Percentiles rank a stretch among this genome's conserved stretches.
Conservation (phyloP, 2,113 vertebrate species). For the Cariama cristata region DNA sequence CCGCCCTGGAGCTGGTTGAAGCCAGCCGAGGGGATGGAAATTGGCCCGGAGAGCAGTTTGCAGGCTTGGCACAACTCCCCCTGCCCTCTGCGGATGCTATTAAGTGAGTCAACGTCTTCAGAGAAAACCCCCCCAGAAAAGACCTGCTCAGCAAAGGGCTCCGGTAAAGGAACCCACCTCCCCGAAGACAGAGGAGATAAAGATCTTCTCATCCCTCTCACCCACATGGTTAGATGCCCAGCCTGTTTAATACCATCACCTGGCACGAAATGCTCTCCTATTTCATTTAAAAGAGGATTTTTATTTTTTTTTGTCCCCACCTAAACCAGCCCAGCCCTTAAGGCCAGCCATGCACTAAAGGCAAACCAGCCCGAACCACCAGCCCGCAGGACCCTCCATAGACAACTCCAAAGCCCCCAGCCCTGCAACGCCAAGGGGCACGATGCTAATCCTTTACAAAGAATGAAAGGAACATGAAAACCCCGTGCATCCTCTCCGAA, state of each 20-base stretch:
- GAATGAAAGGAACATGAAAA: fast-evolving
- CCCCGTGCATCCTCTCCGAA: not conserved
- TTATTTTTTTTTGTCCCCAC: not conserved
- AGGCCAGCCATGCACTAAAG: not conserved
- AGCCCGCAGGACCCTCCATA: not conserved
- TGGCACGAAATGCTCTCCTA: not conserved
- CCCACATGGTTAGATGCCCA: not conserved
- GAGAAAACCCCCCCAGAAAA: not conserved
- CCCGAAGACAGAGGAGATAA: not conserved
- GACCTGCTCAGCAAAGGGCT: not conserved
- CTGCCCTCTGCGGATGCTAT: not conserved
- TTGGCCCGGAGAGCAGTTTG: not conserved
- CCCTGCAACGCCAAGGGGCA: not conserved
- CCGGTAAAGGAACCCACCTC: not conserved
- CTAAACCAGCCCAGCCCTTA: not conserved
- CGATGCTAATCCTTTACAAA: fast-evolving
- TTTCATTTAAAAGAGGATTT: not conserved
- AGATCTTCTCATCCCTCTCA: not conserved
- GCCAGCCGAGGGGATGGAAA: not conserved
- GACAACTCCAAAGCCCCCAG: not conserved
- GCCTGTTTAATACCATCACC: not conserved
- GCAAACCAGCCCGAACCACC: not conserved
- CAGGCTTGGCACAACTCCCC: not conserved
- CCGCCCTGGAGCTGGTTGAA: not conserved
- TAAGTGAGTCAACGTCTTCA: not conserved